Base-by-base conservation (phyloP, 30 jellyfish, hydroid and myxozoan species). In the Hydractinia symbiolongicarpus region DNA sequence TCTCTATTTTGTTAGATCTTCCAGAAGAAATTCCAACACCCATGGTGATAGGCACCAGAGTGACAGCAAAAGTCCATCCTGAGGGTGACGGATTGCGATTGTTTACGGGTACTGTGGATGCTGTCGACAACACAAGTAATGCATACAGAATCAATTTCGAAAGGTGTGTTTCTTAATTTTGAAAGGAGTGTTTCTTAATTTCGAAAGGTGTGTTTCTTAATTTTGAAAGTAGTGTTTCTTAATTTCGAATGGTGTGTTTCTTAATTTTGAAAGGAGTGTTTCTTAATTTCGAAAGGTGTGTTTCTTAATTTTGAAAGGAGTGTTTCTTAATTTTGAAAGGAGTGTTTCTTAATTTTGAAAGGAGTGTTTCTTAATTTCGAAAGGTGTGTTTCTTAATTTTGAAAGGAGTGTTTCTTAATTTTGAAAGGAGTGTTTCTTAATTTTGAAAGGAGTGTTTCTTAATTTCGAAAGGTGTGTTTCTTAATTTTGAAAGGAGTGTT, bases 21-120 rank as follows among this genome's bases (percentile, higher is more conserved):
- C 98, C 98, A n/a, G 98, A 93, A 15, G 98, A 93, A 81, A 87
- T 93, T 4, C 94, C 98, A 3, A 86, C 81, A 73, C 96, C 98
- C 8, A 87, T 93, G 89, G 98, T 93, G 50, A 88, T 93, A 53
- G 98, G 98, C n/a, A 93, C 98, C 14, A 87, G 77, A 85, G 98
- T 93, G 53, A 86, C 98, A 67, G 98, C 91, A 57, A 83, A 69
- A 60, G 91, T 69, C 55, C 53, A 83, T 73, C 74, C 88, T 50
- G 81, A 53, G 49, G 81, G 67, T 17, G 91, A 83, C 75, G 91
- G 86, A 13, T 54, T 92, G 13, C 95, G 96, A 21, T 68, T 92
- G 66, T 92, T 86, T 69, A 83, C 96, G 7, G 98, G 98, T 4
- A 95, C 78, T 14, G 95, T 92, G 7, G 98, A 92, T 81, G 98